Percentiles rank a stretch among this genome's conserved stretches.
Evolutionary conservation across 2,113 vertebrate species (phyloP).

Genomic region (Cynocephalus volans): DNA sequence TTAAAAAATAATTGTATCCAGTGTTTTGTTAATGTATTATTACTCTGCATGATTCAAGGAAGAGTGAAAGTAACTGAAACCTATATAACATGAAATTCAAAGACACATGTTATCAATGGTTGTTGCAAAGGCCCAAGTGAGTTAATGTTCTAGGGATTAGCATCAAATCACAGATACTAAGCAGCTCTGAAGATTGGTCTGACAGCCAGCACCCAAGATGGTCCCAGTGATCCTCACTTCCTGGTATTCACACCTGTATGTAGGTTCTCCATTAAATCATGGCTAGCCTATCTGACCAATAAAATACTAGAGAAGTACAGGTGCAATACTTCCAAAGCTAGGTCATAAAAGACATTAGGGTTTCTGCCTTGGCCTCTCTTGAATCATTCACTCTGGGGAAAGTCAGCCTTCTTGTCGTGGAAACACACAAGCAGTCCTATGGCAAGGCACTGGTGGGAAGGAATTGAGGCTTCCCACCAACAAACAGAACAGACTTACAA

Average conservation of each 20-base stretch:
- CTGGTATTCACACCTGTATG: not conserved
- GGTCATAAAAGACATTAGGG: not conserved
- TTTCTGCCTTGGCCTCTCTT: not conserved
- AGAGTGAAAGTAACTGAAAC: not conserved
- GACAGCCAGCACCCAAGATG: not conserved
- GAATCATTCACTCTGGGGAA: not conserved
- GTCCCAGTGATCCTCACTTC: not conserved
- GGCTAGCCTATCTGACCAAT: not conserved
- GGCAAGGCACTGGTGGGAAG: not conserved
- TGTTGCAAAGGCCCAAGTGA: not conserved
- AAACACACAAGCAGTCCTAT: not conserved
- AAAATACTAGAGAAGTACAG: not conserved
- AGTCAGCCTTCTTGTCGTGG: not conserved
- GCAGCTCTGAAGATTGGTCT: not conserved
- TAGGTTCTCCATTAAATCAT: not conserved
- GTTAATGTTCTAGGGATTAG: not conserved
- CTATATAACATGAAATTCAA: not conserved
- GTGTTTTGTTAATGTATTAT: not conserved
- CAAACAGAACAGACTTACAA: not conserved
- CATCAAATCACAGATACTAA: not conserved
- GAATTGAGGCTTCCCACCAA: not conserved
- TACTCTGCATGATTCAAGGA: not conserved
- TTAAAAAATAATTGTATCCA: conserved; percentile 16
- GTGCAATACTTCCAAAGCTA: not conserved
- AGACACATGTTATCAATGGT: not conserved